A percentile compares a stretch with the other conserved stretches of the same genome.
Evolutionary conservation across 2,113 vertebrate genomes (phyloP).

Genomic region (Tichodroma muraria): DNA sequence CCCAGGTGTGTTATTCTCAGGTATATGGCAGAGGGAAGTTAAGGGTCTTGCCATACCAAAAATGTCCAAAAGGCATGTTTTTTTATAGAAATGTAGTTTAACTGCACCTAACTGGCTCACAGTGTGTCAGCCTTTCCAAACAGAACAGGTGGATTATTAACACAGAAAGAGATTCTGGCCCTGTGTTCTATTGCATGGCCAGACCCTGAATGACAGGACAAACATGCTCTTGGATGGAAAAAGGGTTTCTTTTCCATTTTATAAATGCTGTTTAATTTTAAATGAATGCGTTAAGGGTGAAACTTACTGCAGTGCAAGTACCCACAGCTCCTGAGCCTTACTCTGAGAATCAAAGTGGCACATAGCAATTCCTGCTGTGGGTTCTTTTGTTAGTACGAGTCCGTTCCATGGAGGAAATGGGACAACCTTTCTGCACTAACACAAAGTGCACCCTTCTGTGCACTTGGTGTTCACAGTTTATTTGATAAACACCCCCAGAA

Average conservation of each 20-base stretch:
- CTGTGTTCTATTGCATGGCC: not conserved
- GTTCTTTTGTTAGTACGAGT: not conserved
- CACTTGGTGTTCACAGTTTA: not conserved
- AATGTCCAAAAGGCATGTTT: not conserved
- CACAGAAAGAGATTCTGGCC: not conserved
- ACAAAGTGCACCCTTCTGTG: not conserved
- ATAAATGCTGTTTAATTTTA: not conserved
- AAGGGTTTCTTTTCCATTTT: not conserved
- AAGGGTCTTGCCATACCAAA: not conserved
- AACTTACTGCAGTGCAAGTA: not conserved
- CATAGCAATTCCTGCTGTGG: not conserved
- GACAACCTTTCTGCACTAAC: not conserved
- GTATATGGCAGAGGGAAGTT: not conserved
- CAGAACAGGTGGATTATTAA: not conserved
- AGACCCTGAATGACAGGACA: not conserved
- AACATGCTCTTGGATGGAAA: not conserved
- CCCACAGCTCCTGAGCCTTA: not conserved
- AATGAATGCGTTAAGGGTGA: not conserved
- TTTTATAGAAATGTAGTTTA: not conserved
- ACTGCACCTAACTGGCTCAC: not conserved
- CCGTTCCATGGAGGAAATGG: not conserved
- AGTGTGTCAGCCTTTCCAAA: not conserved
- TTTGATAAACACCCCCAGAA: not conserved
- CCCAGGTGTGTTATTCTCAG: slow-evolving; percentile 26
- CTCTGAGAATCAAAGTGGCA: not conserved